Base-by-base conservation (phyloP, 2,797 vertebrate species). In the Ciconia nigra region DNA sequence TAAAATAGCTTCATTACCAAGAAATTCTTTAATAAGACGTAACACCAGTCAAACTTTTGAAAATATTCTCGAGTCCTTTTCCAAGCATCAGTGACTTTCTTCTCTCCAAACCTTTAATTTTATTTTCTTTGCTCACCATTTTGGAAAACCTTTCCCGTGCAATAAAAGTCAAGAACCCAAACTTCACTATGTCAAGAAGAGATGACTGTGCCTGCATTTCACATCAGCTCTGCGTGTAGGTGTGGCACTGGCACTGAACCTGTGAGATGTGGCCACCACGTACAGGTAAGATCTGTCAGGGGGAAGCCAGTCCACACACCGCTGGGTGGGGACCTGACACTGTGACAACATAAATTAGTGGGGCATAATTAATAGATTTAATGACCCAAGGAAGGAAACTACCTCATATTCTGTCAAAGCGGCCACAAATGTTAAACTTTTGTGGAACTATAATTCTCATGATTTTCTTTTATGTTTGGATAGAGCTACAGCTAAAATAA, bases 271-370 rank as follows among this genome's bases (percentile, higher is more conserved):
- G 19, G 15, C 67, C 37, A 71, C 5, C 54, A 39, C 9, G 42
- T 15, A 55, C 6, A 13, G 37, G 21, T 46, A 28, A 51, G 47
- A 46, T 15, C 46, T 26, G 65, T 37, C 10, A 67, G 24, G 24
- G 28, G 14, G 31, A 66, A 22, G 51, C 28, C n/a, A 22, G 21
- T 25, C 28, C 0, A 1, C 11, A 26, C 4, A 10, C 41, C 3
- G 7, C 54, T 44, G 65, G 42, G 15, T 69, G 69, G 54, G 67
- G 61, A 73, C 69, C 41, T 25, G 42, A 31, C 42, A 37, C 47
- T 47, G 62, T 0, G 1, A 63, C 46, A 41, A 39, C 44, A 20
- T 12, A 65, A 29, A 80, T 47, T 65, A 69, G n/a, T 57, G 41
- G 37, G 31, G 14, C 11, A 5, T 12, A 57, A 54, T 37, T 63